Evolutionary conservation across 2,888 invertebrate species (phyloP).

Genomic region (Leucoptera coffeella): DNA sequence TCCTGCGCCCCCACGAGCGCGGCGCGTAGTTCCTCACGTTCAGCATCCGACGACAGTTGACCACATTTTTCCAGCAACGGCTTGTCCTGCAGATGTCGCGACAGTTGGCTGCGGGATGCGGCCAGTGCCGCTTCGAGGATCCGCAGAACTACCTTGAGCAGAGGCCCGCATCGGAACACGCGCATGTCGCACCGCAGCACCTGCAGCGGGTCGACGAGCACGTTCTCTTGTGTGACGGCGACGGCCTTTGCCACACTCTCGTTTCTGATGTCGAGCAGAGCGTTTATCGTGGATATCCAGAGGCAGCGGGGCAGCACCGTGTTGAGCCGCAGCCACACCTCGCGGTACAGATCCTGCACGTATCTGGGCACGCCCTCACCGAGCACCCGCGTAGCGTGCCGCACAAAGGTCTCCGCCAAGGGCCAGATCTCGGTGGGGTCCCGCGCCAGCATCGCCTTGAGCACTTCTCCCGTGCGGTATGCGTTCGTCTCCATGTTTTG

Average conservation of each 20-base stretch:
- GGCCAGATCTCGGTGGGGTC: constrained; percentile 84
- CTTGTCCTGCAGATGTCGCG: constrained; percentile 77
- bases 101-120: constrained; percentile 83
- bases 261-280: constrained; percentile 62
- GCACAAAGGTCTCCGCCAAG: constrained; percentile 74
- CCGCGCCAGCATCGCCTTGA: constrained; percentile 70
- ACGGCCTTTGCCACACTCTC: constrained; percentile 50
- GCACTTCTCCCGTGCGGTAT: constrained; percentile 69
- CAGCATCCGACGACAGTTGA: constrained; percentile 69
- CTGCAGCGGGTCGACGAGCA: constrained; percentile 68
- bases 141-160: constrained; percentile 78
- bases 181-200: constrained; percentile 83
- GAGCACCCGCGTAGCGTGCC: constrained; percentile 70
- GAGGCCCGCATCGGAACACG: constrained; percentile 85
- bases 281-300: constrained; percentile 88
- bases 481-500: constrained; percentile 65
- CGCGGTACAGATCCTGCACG: constrained; percentile 80
- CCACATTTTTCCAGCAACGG: constrained; percentile 69
- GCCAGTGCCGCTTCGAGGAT: constrained; percentile 85
- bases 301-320: constrained; percentile 83
- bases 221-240: constrained; percentile 65
- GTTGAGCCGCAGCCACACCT: constrained; percentile 88
- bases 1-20: constrained; percentile 93
- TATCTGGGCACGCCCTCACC: constrained; percentile 74
- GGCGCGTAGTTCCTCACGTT: constrained; percentile 85